Evolutionary conservation across 2,888 invertebrate species (phyloP), one percentile per base, ranked within the genome.

Genomic region (Acleris holmiana): DNA sequence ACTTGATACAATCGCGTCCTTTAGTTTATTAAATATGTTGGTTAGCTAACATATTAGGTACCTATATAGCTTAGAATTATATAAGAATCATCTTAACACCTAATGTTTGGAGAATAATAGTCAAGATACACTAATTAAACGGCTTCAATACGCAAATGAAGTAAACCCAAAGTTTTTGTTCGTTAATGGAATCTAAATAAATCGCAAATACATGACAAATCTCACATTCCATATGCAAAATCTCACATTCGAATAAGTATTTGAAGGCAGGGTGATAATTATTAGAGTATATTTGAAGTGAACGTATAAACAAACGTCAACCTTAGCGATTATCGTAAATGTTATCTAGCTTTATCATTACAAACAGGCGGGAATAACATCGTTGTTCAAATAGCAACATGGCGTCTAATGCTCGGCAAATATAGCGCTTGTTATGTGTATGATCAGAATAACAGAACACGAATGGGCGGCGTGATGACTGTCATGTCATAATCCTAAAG

Each of bases 371-470:
- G 47, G 58, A 59, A 65, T 54, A 65, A 65, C 46, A 62, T 54
- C 29, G 40, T 25, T n/a, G 7, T 41, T 44, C 65, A 55, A 65
- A 60, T 65, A 65, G 65, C 59, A 65, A 65, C 65, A 55, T 25
- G 35, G 35, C 55, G 44, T 53, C 53, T 59, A 60, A 65, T 49
- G 59, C 59, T 55, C 29, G 49, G 21, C 60, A 65, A 55, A 65
- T 35, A 65, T 41, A 19, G 54, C 41, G 57, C 51, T 59, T 54
- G 58, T 48, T 65, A 25, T n/a, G n/a, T n/a, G 29, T 57, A 18
- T 47, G 29, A 49, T 44, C 17, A 23, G 19, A 49, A 35, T 44
- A 50, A 46, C 60, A 60, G 8, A 13, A 35, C 35, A 35, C 21
- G 48, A 8, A 41, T 41, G 1, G n/a, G 25, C 48, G 29, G 21